Conservation (phyloP, 2,888 invertebrate species). For the Pharmacophagus antenor region DNA sequence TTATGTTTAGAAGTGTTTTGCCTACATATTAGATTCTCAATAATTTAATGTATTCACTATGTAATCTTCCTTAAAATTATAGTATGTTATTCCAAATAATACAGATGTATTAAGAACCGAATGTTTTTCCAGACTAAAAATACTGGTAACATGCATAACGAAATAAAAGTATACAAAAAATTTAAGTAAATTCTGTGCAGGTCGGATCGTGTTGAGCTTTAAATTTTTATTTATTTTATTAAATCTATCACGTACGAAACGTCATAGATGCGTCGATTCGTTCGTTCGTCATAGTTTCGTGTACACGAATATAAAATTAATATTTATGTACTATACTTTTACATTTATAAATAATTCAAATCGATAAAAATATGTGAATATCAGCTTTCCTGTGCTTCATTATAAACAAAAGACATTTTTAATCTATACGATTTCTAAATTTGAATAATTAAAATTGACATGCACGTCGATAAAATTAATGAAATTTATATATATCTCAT, state of each 20-base stretch:
- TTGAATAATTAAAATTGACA: background rate
- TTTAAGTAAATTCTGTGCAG: background rate
- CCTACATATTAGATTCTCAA: too few relatives aligned
- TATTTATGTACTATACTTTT: constrained; percentile 20
- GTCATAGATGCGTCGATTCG: constrained; percentile 20
- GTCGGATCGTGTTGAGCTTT: constrained; percentile 4
- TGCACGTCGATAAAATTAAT: background rate
- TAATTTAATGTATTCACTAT: too few relatives aligned
- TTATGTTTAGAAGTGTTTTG: too few relatives aligned
- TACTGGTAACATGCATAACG: too few relatives aligned
- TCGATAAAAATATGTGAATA: background rate
- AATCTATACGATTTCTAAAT: background rate
- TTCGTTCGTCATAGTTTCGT: too few relatives aligned
- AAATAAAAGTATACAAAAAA: too few relatives aligned
- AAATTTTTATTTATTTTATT: constrained; percentile 13
- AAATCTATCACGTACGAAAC: constrained; percentile 22
- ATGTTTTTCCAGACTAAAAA: too few relatives aligned
- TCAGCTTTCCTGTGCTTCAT: background rate
- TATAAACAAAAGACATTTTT: background rate
- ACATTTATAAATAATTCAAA: constrained; percentile 29
- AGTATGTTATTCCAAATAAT: too few relatives aligned
- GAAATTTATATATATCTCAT: background rate
- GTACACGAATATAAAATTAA: constrained; percentile 22
- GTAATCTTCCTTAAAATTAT: too few relatives aligned
- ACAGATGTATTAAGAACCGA: too few relatives aligned